phyloP scores from a whole-genome alignment of 1,140 invertebrate species.

The Trachymyrmex septentrionalis region DNA sequence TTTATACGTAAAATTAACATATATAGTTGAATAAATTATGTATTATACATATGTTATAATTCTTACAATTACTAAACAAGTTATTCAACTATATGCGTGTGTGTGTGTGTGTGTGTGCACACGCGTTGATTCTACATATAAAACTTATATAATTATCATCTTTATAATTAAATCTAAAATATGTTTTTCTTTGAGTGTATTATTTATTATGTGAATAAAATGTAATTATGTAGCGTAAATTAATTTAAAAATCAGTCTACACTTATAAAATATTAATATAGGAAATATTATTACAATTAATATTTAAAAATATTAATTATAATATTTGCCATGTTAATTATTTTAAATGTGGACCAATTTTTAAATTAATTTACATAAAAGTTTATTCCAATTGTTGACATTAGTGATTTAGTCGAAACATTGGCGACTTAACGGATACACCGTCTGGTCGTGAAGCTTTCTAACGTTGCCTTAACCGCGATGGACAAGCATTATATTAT shows the following conservation, averaged over 20 bases:
- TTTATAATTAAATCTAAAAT: too few species aligned
- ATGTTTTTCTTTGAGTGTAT: background rate
- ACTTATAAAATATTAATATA: background rate
- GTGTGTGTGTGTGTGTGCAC: too few species aligned
- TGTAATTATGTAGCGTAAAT: background rate
- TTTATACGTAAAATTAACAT: too few species aligned
- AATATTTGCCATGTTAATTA: background rate
- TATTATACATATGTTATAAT: too few species aligned
- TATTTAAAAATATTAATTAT: background rate
- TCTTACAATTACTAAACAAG: too few species aligned
- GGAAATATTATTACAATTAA: background rate
- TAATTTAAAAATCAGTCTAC: too few species aligned
- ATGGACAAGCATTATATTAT: conserved; percentile 11
- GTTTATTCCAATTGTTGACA: background rate
- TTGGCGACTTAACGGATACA: background rate
- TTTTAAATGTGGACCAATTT: background rate
- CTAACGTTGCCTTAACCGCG: background rate
- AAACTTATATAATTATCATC: too few species aligned
- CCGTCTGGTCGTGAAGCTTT: background rate
- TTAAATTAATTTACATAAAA: background rate
- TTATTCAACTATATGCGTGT: too few species aligned
- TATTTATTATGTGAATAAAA: background rate
- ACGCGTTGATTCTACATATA: too few species aligned
- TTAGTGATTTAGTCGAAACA: background rate
- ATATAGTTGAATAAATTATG: too few species aligned